Evolutionary conservation across 2,113 vertebrate genomes (phyloP).

Genomic region (Carettochelys insculpta): DNA sequence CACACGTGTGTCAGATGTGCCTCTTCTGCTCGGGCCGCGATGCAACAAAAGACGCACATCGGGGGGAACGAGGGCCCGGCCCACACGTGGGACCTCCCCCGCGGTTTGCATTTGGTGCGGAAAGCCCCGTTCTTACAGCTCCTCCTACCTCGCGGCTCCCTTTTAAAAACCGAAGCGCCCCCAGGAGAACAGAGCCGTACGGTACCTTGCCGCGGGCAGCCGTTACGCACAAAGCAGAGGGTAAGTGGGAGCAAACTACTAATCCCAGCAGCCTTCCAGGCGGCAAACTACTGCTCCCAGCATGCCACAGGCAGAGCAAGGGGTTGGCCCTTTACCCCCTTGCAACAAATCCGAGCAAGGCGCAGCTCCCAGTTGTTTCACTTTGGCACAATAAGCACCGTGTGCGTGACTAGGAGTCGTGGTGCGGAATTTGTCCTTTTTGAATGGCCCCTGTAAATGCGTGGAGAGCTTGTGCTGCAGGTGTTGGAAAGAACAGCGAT

Average conservation of each 20-base stretch:
- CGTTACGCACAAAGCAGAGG: neutral
- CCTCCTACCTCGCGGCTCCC: neutral
- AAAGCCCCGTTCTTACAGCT: neutral
- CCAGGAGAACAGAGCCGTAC: neutral
- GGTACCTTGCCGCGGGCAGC: neutral
- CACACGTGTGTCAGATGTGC: neutral
- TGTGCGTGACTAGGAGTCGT: neutral
- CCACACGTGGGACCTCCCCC: neutral
- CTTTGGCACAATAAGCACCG: neutral
- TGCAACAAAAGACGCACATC: neutral
- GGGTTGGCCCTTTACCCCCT: neutral
- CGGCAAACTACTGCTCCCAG: constrained; percentile 9
- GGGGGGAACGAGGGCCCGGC: neutral
- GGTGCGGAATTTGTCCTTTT: neutral
- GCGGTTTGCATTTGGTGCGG: no score
- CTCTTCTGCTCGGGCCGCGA: neutral
- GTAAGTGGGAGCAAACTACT: neutral
- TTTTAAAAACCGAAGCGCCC: neutral
- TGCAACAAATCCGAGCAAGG: accelerated
- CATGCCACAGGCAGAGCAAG: neutral
- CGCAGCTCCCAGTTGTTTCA: neutral
- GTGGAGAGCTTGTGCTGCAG: neutral
- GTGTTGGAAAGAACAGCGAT: neutral
- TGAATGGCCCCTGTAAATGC: neutral
- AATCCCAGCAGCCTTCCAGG: neutral